Base-by-base conservation (phyloP, 2,113 vertebrate genomes). In the Forbesichthys agassizii region DNA sequence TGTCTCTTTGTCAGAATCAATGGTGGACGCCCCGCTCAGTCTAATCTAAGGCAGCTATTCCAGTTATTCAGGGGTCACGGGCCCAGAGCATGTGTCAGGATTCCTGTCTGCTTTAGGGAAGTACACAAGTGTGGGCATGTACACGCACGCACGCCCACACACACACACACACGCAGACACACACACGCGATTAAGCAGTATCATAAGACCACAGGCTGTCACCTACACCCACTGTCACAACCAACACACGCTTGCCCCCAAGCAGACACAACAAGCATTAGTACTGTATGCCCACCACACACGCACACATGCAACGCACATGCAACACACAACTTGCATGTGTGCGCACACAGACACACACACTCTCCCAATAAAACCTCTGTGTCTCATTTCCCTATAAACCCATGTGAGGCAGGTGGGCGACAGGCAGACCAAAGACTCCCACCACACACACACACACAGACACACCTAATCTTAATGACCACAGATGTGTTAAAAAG, bases 401-500 rank as follows among this genome's bases (percentile, higher is more conserved):
- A 77, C 81, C 81, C 59, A 78, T 82, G 82, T 78, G 82, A 76
- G 88, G 85, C 86, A 90, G 88, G 86, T 88, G 84, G 88, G 83
- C 57, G 7, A 81, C 85, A 86, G 72, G 66, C 80, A 68, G 73
- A 82, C 77, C 77, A 82, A 83, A 83, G 70, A 69, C 78, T 77
- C 77, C 60, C 82, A 48, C 42, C 27, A 13, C 49, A 59, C 33
- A 61, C 59, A 61, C 11, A 46, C 59, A 46, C 33, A 46, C 59
- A 61, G 33, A 61, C 59, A 61, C 59, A 61, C 85, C 80, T 80
- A 66, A 49, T 69, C 67, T 76, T 83, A 88, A 89, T 85, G 80
- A 84, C 79, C 71, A 64, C 60, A 76, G 72, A 82, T 84, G 86
- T 77, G 78, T 85, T 83, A 71, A 83, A 84, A 77, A 77, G 79